Conservation (phyloP, 2,797 vertebrate species). For the Chrysolophus pictus region DNA sequence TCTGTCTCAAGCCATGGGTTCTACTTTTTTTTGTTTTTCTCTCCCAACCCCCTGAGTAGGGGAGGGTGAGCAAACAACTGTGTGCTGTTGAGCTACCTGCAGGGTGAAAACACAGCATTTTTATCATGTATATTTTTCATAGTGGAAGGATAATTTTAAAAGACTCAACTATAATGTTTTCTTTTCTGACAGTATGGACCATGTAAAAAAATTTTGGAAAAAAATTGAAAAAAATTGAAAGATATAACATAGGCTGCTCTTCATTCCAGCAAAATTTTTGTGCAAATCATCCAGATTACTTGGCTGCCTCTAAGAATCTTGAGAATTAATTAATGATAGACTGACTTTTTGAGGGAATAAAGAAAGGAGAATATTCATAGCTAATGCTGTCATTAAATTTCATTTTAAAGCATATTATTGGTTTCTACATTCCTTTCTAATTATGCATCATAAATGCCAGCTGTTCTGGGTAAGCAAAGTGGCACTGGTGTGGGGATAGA, state of each 20-base stretch:
- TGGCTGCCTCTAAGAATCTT: background rate
- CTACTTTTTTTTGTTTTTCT: too few relatives aligned
- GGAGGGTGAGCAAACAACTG: too few relatives aligned
- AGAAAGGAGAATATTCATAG: background rate
- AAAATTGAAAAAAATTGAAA: background rate
- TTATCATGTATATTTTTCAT: background rate
- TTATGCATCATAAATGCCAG: background rate
- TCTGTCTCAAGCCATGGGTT: too few relatives aligned
- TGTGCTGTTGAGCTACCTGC: too few relatives aligned
- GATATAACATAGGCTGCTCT: background rate
- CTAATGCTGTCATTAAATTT: background rate
- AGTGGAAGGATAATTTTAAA: background rate
- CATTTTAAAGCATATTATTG: background rate
- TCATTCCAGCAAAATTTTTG: background rate
- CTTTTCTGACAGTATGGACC: background rate
- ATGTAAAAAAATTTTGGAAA: background rate
- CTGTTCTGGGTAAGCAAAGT: background rate
- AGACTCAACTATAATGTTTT: background rate
- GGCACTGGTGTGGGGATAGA: background rate
- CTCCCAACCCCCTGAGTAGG: too few relatives aligned
- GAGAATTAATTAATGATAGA: background rate
- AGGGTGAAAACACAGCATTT: background rate
- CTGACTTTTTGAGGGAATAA: background rate
- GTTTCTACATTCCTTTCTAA: background rate
- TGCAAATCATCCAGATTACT: background rate